Percentiles rank a stretch among this genome's conserved stretches.
Conservation (phyloP, 2,888 invertebrate genomes). For the Eupithecia subfuscata region DNA sequence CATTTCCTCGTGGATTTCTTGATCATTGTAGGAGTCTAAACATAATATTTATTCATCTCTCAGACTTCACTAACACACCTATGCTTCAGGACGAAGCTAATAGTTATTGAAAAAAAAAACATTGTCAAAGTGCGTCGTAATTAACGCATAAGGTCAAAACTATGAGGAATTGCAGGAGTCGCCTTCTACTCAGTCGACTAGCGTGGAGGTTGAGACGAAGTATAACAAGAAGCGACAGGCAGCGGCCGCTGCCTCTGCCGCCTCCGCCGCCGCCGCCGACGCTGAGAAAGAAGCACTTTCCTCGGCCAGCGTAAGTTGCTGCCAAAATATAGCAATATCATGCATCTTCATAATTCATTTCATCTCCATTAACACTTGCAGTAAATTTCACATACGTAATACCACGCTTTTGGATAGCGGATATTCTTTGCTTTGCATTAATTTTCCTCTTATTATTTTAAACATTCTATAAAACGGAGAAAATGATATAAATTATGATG, state of each 20-base stretch:
- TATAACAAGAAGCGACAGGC: constrained; percentile 26
- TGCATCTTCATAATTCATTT: constrained; percentile 1
- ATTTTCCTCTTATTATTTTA: background rate
- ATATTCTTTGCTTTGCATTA: background rate
- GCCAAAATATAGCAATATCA: constrained; percentile 1
- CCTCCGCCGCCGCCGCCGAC: constrained; percentile 3
- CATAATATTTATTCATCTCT: background rate
- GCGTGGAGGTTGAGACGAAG: constrained; percentile 17
- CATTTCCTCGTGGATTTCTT: background rate
- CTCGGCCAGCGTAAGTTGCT: constrained; percentile 16
- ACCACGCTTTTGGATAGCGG: background rate
- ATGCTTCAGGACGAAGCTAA: background rate
- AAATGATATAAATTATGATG: constrained; percentile 7
- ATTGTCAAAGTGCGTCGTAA: background rate
- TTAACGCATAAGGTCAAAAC: constrained; percentile 1
- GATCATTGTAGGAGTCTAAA: background rate
- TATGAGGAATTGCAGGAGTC: constrained; percentile 26
- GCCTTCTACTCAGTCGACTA: constrained; percentile 6
- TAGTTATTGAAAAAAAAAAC: background rate
- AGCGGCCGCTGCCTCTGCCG: constrained; percentile 17
- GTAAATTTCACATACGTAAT: background rate
- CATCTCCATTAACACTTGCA: background rate
- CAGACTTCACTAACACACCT: background rate
- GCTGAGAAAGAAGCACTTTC: constrained; percentile 5
- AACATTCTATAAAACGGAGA: background rate